These are phyloP conservation scores for Perodicticus potto DNA, from an alignment of 2,797 vertebrate species.

Conservation along the genomic window DNA sequence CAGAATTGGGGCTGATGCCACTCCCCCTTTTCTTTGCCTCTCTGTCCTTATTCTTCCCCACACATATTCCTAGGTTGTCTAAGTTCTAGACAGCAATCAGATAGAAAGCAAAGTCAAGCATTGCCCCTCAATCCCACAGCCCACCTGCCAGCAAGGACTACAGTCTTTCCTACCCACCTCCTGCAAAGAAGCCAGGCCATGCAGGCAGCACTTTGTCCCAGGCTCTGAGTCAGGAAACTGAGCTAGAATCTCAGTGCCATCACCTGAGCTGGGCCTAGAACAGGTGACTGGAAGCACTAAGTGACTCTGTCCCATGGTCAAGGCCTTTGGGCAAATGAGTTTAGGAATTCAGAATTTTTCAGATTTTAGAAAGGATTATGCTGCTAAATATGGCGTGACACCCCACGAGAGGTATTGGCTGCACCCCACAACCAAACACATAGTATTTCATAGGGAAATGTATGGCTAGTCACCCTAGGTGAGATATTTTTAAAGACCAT, in stretches of 20 bases:
- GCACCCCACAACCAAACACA: conserved; percentile 19
- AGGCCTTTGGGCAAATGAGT: neutral
- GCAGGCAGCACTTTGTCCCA: neutral
- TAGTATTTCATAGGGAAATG: neutral
- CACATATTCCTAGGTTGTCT: too few species aligned
- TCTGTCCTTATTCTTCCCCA: neutral
- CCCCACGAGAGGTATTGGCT: neutral
- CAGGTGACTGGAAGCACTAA: neutral
- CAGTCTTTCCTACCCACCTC: neutral
- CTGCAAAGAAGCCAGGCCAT: neutral
- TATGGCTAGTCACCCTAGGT: neutral
- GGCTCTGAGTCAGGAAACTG: neutral
- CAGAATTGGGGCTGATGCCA: accelerated
- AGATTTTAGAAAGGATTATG: neutral
- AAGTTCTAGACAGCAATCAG: neutral
- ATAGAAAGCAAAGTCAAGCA: neutral
- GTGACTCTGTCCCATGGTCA: neutral
- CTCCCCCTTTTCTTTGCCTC: neutral
- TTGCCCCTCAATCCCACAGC: neutral
- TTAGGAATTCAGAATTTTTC: neutral
- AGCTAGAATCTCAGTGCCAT: neutral
- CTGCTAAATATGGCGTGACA: neutral
- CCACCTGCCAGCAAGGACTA: neutral
- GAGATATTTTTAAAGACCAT: conserved; percentile 76
- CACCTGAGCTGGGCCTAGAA: neutral